Evolutionary conservation across 1,140 invertebrate species (phyloP), one percentile per base, ranked within the genome.

Genomic region (Carposina sasakii): DNA sequence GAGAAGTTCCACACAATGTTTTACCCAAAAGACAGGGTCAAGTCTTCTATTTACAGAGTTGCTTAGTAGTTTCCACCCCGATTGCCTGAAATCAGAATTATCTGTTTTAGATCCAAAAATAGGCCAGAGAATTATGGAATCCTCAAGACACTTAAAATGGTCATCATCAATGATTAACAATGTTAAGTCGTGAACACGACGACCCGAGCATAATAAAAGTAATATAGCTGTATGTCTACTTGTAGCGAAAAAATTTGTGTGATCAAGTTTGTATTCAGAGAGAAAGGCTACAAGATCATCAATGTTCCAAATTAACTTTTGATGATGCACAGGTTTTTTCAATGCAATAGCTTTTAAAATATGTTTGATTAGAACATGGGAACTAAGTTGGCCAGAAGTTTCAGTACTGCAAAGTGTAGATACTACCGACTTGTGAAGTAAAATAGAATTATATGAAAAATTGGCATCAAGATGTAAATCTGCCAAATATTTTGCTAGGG

Each of bases 401-500:
- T 40, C 17, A n/a, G 40, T 16, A 22, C 48, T 58, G 15, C 49
- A 48, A 28, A 71, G 63, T 3, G 68, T 67, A 1, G 57, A 53
- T 8, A 68, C 45, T 2, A 63, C 61, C 19, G 67, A 71, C 42
- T 69, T 74, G 48, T 71, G 58, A 1, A 68, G 46, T 16, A 64
- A 28, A 47, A 71, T 70, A 12, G 64, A 70, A 20, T 47, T 63
- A 28, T 57, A 56, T 46, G 51, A 21, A 40, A 57, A 48, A 60
- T 44, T 42, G n/a, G 49, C 2, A 45, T 26, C 30, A 13, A 40
- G 28, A 42, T 53, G 49, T 10, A 68, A 37, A 31, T 55, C 37
- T 4, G 52, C 52, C n/a, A 72, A 34, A 60, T 59, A 71, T 47
- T 48, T 55, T 12, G 57, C 61, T n/a, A 70, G 41, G 22, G 63